Evolutionary conservation across 2,888 invertebrate species (phyloP), one percentile per base, ranked within the genome.

Genomic region (Mellilla xanthometata): DNA sequence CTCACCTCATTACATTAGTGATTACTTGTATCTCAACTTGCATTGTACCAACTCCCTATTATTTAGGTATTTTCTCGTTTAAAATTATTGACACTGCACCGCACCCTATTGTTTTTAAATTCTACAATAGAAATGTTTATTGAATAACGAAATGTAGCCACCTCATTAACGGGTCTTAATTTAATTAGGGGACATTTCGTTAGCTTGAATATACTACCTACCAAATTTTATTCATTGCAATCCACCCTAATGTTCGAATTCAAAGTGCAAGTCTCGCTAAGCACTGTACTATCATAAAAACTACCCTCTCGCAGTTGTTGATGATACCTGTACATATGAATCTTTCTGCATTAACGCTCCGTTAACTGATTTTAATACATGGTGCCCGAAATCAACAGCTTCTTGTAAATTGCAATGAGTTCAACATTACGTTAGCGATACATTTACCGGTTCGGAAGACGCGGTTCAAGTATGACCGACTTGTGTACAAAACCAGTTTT

Each of bases 401-500:
- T 38, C 47, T 47, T 33, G 24, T 28, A 33, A 55, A 36, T 45
- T 47, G 52, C 53, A 55, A 43, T 52, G 39, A 44, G 55, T 26
- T 34, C 30, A 36, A 31, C 29, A 38, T 47, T 44, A 36, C 43
- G 31, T 35, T 49, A 54, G 52, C 53, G 55, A 50, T 56, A 57
- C 49, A 52, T 56, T 54, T 58, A 58, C 56, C 56, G 56, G 54
- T 58, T 49, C 31, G 26, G 35, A 50, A 47, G 46, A 52, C 43
- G 39, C 46, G 45, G 49, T 51, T 42, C 36, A 32, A 48, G 47
- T 48, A 40, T 55, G 79, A 76, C 76, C 78, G 74, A 78, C 69
- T 61, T 63, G 58, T 62, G 54, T 48, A 46, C 54, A 49, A 62
- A 77, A 82, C 85, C 76, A 66, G 84, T 85, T 85, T n/a, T 65